Evolutionary conservation across 2,113 vertebrate genomes (phyloP).

Genomic region (Thinocorus orbignyianus): DNA sequence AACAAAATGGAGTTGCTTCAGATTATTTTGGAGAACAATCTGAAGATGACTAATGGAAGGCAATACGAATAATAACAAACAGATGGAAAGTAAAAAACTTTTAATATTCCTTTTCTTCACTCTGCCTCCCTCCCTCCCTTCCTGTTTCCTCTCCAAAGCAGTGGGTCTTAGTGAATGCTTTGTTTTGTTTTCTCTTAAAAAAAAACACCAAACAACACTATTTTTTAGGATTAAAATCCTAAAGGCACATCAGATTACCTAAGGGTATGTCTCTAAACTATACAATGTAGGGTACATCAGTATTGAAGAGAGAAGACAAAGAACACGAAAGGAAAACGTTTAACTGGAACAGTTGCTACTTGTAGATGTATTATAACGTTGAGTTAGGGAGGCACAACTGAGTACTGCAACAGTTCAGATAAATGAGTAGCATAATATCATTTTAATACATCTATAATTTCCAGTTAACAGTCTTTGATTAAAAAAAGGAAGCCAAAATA

Average conservation of each 20-base stretch:
- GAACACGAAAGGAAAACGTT: neutral
- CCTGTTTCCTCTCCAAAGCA: neutral
- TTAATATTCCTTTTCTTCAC: neutral
- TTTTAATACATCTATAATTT: neutral
- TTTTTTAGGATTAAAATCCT: neutral
- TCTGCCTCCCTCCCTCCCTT: accelerated
- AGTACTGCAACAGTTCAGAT: neutral
- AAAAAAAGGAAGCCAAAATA: neutral
- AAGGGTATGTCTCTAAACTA: neutral
- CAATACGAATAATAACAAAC: neutral
- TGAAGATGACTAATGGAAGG: neutral
- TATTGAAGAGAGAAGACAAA: neutral
- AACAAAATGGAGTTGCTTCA: neutral
- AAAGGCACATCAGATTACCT: neutral
- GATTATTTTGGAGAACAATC: neutral
- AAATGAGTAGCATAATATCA: neutral
- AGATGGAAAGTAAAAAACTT: neutral
- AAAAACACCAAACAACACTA: neutral
- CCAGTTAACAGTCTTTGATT: neutral
- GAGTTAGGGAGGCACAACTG: neutral
- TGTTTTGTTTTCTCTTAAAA: neutral
- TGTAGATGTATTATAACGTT: neutral
- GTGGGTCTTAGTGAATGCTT: neutral
- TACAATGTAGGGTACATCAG: neutral
- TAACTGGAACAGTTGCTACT: neutral